These are phyloP conservation scores for Cisticola juncidis DNA, from an alignment of 2,113 vertebrate species.

Conservation along the genomic window DNA sequence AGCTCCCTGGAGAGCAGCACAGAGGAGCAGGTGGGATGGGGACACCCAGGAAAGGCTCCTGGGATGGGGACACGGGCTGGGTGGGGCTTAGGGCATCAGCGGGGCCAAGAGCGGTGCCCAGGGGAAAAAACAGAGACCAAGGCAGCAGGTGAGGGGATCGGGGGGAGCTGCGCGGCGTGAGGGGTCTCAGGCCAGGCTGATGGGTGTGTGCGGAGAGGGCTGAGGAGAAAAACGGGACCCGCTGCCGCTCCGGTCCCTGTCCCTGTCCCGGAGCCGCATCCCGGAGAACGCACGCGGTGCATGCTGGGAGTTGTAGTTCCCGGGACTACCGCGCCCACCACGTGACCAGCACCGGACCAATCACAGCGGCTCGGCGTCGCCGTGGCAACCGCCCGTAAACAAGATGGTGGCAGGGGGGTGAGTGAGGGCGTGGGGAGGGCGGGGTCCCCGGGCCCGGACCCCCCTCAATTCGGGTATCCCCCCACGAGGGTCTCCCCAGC, in stretches of 20 bases:
- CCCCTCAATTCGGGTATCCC: not conserved
- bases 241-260: fast-evolving
- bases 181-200: not conserved
- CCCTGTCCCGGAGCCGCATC: fast-evolving
- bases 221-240: fast-evolving
- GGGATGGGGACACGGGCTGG: fast-evolving
- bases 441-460: not conserved
- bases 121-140: fast-evolving
- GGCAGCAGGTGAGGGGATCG: fast-evolving
- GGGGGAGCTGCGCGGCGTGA: fast-evolving
- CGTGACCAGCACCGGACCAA: not conserved
- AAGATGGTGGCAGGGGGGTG: slow-evolving; percentile 2
- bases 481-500: not conserved
- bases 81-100: not conserved
- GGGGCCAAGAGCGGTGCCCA: fast-evolving
- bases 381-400: not conserved
- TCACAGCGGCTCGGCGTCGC: not conserved
- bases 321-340: fast-evolving
- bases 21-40: fast-evolving
- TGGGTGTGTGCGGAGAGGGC: fast-evolving
- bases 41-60: not conserved
- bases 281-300: not conserved
- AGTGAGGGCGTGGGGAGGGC: not conserved
- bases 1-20: not conserved
- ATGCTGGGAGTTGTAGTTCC: not conserved